Evolutionary conservation across 2,113 vertebrate species (phyloP), one percentile per base, ranked within the genome.

Genomic region (Melospiza georgiana): DNA sequence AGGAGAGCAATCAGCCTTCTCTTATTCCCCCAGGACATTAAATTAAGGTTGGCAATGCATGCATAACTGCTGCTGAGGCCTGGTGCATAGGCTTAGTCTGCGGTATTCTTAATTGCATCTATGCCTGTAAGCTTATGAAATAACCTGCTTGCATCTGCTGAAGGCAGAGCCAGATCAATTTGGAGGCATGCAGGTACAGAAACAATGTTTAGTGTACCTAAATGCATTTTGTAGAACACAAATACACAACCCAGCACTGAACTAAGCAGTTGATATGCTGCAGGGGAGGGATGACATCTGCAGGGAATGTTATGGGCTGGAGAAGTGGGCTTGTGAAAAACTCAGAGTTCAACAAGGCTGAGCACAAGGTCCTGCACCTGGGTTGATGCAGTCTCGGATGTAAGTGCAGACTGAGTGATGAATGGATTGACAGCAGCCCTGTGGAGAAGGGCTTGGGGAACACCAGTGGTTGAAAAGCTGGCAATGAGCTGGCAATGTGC

Each of bases 311-410:
- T 25, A 33, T 11, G 35, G 25, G n/a, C 19, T 87, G 51, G 24
- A 88, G 61, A 62, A 48, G 39, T 33, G 57, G 18, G 12, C 5
- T 11, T 0, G 4, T 44, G 52, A 75, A 82, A 81, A 74, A 19
- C 27, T 17, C 8, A 8, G 21, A 44, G 22, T 22, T 75, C 46
- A 66, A 10, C 12, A 71, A 82, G 23, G n/a, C 12, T 39, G 63
- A 78, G 9, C 13, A 4, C 14, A 37, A 58, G 8, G 11, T 58
- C 46, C 28, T 49, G 20, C 4, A 9, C 2, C 5, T 48, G 24
- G 5, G 3, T 33, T 0, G 0, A 5, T 41, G 6, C 7, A 41
- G 7, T 49, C 39, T 25, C 48, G 0, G 6, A 7, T 41, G 6
- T n/a, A 67, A 52, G 3, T 24, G 43, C 12, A 46, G 39, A 13